Base-by-base conservation (phyloP, 2,113 vertebrate genomes). In the Leptodactylus fuscus region DNA sequence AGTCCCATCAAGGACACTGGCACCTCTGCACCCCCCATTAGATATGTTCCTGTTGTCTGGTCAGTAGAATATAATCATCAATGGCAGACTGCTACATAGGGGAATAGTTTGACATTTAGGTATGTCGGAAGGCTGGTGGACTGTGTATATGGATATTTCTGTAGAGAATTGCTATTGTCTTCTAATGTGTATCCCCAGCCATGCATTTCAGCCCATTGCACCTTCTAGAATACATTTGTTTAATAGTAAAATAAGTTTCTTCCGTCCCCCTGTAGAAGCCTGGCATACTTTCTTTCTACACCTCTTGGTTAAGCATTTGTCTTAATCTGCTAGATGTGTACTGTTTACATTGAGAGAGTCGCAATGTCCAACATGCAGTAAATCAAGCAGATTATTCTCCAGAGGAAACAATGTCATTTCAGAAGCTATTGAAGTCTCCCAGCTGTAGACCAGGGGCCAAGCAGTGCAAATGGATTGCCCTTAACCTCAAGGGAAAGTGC, bases 401-500 rank as follows among this genome's bases (percentile, higher is more conserved):
- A 83, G 48, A 83, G 36, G 67, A 73, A 55, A 83, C 82, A 62
- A 34, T 75, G 38, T 24, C 82, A 83, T 75, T 83, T 75, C 70
- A 75, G 70, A 73, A 58, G 82, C 70, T 75, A 83, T 83, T 83
- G 70, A 74, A 83, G 70, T 83, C 82, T 75, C 82, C 82, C 82
- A 75, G 71, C 82, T 83, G 82, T 29, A 83, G 71, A 75, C 32
- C 82, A 75, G 82, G 70, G 82, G 36, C 53, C 71, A 62, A 75
- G 51, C 70, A 58, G 69, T 75, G 71, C 70, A 83, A 83, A 83
- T 83, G 81, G 81, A 83, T 83, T 74, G 69, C 81, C 62, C 69
- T 82, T 73, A 55, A 83, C 48, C 81, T 83, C 81, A 22, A 58
- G 81, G 81, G 81, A 73, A 71, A 83, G 62, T 18, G 60, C 44